These are phyloP conservation scores for Agrochola lota DNA, from an alignment of 2,888 invertebrate species.

Conservation along the genomic window DNA sequence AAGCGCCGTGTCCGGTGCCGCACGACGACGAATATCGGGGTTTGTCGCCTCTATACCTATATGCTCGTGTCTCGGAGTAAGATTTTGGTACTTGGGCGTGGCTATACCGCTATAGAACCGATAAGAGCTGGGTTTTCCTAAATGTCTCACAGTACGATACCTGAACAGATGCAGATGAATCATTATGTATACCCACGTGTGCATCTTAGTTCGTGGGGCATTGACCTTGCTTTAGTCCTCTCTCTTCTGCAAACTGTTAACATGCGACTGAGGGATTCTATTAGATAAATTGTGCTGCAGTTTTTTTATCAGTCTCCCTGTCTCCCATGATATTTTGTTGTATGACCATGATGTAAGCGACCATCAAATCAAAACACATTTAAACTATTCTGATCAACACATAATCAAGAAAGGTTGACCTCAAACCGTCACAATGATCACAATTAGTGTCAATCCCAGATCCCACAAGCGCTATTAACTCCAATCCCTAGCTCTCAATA, in stretches of 20 bases:
- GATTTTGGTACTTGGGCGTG: constrained; percentile 47
- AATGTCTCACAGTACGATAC: constrained; percentile 13
- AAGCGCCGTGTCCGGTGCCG: constrained; percentile 68
- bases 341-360: not conserved
- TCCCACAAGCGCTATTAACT: constrained; percentile 14
- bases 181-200: constrained; percentile 25
- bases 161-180: constrained; percentile 29
- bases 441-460: constrained; percentile 1
- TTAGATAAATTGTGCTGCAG: not conserved
- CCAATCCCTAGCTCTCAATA: constrained; percentile 15
- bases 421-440: not conserved
- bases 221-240: constrained; percentile 24
- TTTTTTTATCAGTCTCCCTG: not conserved
- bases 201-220: constrained; percentile 26
- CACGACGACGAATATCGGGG: constrained; percentile 56
- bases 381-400: not conserved
- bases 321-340: not conserved
- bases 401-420: not conserved
- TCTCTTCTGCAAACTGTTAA: constrained; percentile 4
- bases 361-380: constrained; percentile 19
- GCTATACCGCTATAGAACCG: constrained; percentile 26
- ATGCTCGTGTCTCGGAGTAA: constrained; percentile 30
- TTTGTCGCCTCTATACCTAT: constrained; percentile 57
- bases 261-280: not conserved
- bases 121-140: constrained; percentile 37